Percentiles rank a stretch among this genome's conserved stretches.
Evolutionary conservation across 1,140 invertebrate species (phyloP).

Genomic region (Akabosia matsudoensis): DNA sequence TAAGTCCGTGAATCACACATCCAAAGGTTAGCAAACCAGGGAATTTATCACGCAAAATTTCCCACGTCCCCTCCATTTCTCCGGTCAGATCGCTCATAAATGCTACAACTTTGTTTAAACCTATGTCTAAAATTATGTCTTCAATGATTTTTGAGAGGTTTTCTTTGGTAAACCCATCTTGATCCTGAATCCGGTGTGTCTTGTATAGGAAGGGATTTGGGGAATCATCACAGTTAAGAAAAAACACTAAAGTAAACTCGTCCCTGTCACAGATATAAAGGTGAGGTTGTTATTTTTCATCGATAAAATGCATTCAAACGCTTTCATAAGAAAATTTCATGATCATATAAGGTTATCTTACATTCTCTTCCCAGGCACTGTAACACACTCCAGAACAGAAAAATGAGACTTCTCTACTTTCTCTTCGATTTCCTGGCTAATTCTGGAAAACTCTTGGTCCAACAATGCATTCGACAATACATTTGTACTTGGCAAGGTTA

Average conservation of each 20-base stretch:
- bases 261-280: neutral
- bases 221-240: constrained; percentile 17
- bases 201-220: constrained; percentile 7
- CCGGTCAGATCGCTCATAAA: constrained; percentile 14
- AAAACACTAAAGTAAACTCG: constrained; percentile 7
- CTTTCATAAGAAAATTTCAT: neutral
- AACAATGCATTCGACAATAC: constrained; percentile 1
- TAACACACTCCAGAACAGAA: constrained; percentile 4
- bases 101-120: constrained; percentile 9
- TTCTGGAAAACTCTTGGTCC: constrained; percentile 4
- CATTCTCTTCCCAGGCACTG: constrained; percentile 1
- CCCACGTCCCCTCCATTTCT: constrained; percentile 14
- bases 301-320: neutral
- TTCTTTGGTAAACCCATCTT: neutral
- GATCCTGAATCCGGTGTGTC: neutral
- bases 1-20: constrained; percentile 15
- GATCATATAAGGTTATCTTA: neutral
- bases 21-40: constrained; percentile 16
- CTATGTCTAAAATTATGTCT: constrained; percentile 4
- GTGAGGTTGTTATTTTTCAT: neutral
- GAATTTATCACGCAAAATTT: constrained; percentile 22
- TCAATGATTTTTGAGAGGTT: constrained; percentile 12
- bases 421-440: constrained; percentile 9
- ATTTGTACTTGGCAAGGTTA: constrained; percentile 10
- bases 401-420: constrained; percentile 20